These are phyloP conservation scores for Heptranchias perlo DNA, from an alignment of 2,113 vertebrate species.

Conservation along the genomic window DNA sequence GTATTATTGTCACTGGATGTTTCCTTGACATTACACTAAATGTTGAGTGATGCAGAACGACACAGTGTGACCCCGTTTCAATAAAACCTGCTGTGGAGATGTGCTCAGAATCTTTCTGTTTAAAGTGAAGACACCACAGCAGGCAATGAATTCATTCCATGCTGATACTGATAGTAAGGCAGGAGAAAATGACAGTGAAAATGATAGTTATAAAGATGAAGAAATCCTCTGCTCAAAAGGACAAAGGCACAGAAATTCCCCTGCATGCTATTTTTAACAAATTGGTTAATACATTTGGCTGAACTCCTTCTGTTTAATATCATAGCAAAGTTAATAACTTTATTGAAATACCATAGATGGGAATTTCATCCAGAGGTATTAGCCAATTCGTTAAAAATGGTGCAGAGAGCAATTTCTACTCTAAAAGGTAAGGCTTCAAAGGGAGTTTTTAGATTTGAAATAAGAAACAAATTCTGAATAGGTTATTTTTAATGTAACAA, in stretches of 20 bases:
- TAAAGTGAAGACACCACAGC: not conserved
- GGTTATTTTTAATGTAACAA: not conserved
- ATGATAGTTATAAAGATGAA: not conserved
- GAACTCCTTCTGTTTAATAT: not conserved
- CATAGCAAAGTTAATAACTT: not conserved
- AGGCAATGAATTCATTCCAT: conserved; percentile 24
- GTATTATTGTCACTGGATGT: conserved; percentile 9
- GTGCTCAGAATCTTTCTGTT: not conserved
- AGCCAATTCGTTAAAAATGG: not conserved
- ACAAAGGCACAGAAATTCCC: conserved; percentile 5
- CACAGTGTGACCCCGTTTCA: not conserved
- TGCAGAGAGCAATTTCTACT: not conserved
- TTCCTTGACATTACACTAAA: conserved; percentile 8
- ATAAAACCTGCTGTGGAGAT: not conserved
- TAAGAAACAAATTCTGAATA: not conserved
- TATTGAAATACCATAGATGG: not conserved
- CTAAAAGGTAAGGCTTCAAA: not conserved
- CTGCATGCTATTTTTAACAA: conserved; percentile 6
- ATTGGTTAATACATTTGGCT: not conserved
- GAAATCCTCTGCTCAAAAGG: not conserved
- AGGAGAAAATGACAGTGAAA: not conserved
- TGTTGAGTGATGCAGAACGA: conserved; percentile 19
- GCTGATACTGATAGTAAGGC: not conserved
- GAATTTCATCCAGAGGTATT: not conserved
- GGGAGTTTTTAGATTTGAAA: not conserved